phyloP scores from a whole-genome alignment of 2,888 invertebrate genomes.

The Drosophila quasianomalipes region DNA sequence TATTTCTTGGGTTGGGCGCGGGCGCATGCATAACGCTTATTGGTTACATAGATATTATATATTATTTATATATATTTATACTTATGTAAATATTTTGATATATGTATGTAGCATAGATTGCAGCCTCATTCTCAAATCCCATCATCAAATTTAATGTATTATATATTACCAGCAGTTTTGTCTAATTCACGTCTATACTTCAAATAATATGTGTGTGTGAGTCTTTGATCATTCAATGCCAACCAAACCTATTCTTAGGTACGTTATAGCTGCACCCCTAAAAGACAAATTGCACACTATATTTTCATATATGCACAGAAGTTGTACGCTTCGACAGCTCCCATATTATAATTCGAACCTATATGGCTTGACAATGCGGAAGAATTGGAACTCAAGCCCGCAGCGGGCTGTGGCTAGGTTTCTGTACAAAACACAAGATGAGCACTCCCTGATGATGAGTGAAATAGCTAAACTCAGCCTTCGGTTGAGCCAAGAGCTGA shows the following conservation, averaged over 20 bases:
- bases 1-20: conserved; percentile 56
- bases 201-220: background rate
- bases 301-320: background rate
- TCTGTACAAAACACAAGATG: conserved; percentile 22
- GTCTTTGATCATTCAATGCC: conserved; percentile 12
- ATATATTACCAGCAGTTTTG: background rate
- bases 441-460: conserved; percentile 33
- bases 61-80: too few relatives aligned
- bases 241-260: conserved; percentile 24
- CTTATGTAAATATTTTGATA: background rate
- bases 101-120: background rate
- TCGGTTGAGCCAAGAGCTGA: background rate
- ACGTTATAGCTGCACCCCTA: conserved; percentile 36
- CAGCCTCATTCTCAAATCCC: background rate
- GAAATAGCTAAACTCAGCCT: conserved; percentile 2
- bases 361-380: conserved; percentile 44
- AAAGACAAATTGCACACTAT: conserved; percentile 34
- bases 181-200: background rate
- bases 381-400: conserved; percentile 35
- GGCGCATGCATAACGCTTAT: background rate
- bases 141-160: background rate
- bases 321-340: conserved; percentile 3
- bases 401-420: conserved; percentile 34
- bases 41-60: background rate
- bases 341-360: background rate